Base-by-base conservation (phyloP, 2,113 vertebrate genomes). In the Cebus imitator region DNA sequence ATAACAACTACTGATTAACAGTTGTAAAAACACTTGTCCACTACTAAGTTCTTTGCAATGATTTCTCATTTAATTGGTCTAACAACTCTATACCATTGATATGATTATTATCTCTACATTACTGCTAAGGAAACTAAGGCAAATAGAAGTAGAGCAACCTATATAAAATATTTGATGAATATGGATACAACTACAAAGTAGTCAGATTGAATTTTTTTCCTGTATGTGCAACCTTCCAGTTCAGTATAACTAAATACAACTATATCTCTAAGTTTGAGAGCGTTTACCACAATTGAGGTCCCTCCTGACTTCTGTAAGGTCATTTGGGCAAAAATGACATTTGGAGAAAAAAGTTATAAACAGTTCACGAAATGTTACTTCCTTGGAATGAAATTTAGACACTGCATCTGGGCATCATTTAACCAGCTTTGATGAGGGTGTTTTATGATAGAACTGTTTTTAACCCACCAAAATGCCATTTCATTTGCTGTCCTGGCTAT, bases 151-250 rank as follows among this genome's bases (percentile, higher is more conserved):
- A 64, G 2, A 50, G 3, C 2, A 52, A 61, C 20, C 40, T 64
- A 91, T 2, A 4, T 30, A 32, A 9, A 4, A 57, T 20, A 17
- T 40, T 88, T 58, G 6, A 8, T 18, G 20, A 37, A 5, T 84
- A 61, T 66, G 3, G 17, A 57, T 66, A 35, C 3, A 52, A 5
- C 12, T 90, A 40, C 18, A 84, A 30, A n/a, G 9, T 66, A 55
- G 37, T 17, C 17, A 82, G 35, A 88, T 4, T 25, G 2, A 72
- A 70, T 75, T 85, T 1, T 5, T 68, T 45, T 21, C 5, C 40
- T 13, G 3, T 50, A 8, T 32, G n/a, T 37, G 0, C 5, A 5
- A 73, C 3, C 27, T 66, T 30, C 2, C 35, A 3, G 1, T 61
- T 90, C 5, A 14, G 7, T 20, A 20, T 52, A 37, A 70, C 4